Evolutionary conservation across 2,797 vertebrate species (phyloP).

Genomic region (Smutsia gigantea): DNA sequence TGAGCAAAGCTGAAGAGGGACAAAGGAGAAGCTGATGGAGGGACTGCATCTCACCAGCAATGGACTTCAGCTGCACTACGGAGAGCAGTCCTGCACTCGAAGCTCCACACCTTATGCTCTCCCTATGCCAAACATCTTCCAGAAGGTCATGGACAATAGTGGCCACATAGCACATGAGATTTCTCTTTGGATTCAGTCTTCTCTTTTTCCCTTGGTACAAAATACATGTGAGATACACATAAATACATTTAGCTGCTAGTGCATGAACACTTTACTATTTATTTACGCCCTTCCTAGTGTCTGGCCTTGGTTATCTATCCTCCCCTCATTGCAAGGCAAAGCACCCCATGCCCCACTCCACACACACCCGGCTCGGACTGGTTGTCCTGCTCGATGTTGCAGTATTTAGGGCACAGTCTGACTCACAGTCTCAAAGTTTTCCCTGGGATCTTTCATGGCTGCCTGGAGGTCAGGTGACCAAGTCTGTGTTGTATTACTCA

Average conservation of each 20-base stretch:
- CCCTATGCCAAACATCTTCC: not conserved
- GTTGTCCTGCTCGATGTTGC: not conserved
- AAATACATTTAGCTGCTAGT: slow-evolving; percentile 9
- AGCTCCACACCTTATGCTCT: not conserved
- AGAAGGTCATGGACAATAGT: not conserved
- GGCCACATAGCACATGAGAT: not conserved
- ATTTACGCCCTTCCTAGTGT: not conserved
- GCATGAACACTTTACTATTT: slow-evolving; percentile 30
- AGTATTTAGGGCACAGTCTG: not conserved
- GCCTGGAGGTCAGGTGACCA: slow-evolving; percentile 82
- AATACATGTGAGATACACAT: not conserved
- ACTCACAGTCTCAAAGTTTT: not conserved
- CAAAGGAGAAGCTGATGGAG: not conserved
- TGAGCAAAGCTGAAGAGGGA: not conserved
- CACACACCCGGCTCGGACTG: not conserved
- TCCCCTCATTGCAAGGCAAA: slow-evolving; percentile 13
- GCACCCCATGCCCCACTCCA: no score
- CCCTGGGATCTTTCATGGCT: not conserved
- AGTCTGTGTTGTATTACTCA: slow-evolving; percentile 82
- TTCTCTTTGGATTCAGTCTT: slow-evolving; percentile 26
- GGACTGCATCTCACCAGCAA: not conserved
- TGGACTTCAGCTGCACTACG: not conserved
- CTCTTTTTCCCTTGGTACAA: slow-evolving; percentile 4
- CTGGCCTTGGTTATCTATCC: slow-evolving; percentile 27
- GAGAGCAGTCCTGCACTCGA: not conserved